phyloP scores from a whole-genome alignment of 2,888 invertebrate genomes.

The Zele albiditarsus region DNA sequence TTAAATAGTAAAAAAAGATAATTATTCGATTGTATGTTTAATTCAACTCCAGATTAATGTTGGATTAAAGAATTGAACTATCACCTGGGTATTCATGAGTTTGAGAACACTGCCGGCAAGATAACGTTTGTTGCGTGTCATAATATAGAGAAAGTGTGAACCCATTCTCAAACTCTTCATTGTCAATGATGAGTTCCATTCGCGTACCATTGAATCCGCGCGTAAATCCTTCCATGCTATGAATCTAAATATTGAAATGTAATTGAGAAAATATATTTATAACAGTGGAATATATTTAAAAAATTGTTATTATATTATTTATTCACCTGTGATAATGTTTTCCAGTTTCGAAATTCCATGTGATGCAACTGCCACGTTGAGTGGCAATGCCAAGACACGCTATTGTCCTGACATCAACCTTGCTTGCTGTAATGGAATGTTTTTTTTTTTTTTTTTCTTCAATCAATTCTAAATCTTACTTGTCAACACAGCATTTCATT shows the following conservation, averaged over 20 bases:
- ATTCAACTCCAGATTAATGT: no score
- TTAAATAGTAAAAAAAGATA: no score
- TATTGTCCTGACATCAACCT: conserved; percentile 79
- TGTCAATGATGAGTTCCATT: conserved; percentile 85
- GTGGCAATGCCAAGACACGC: conserved; percentile 88
- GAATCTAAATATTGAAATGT: conserved; percentile 72
- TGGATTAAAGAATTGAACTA: background rate
- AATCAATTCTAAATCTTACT: background rate
- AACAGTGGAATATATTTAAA: background rate
- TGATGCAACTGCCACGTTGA: conserved; percentile 87
- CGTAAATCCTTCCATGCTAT: conserved; percentile 94
- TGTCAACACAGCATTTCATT: background rate
- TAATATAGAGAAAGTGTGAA: conserved; percentile 80
- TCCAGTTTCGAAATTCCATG: conserved; percentile 86
- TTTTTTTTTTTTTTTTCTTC: background rate
- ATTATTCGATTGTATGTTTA: no score
- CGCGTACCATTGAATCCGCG: conserved; percentile 81
- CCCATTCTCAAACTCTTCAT: conserved; percentile 81
- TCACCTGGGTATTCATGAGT: conserved; percentile 90
- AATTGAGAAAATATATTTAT: background rate
- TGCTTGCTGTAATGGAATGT: conserved; percentile 77
- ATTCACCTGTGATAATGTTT: conserved; percentile 82
- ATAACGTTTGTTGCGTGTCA: conserved; percentile 87
- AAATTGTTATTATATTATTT: conserved; percentile 8
- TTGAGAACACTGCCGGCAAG: conserved; percentile 89